Evolutionary conservation across 2,113 vertebrate genomes (phyloP), one percentile per base, ranked within the genome.

Genomic region (Colistium nudipinnis): DNA sequence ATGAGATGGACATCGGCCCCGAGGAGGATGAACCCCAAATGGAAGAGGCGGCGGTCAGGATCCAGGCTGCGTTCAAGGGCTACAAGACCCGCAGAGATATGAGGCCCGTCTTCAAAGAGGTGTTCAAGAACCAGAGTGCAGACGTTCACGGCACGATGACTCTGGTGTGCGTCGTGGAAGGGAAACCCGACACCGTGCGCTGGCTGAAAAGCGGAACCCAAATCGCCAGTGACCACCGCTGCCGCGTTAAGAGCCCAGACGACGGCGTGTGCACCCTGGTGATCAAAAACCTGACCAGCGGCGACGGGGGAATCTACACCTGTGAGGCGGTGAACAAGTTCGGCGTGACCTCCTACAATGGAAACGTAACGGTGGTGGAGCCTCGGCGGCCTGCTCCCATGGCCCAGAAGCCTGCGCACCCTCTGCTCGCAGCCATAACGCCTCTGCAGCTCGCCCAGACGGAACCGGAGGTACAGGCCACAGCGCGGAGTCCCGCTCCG

Each of bases 41-140:
- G 69, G 89, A 90, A 60, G 93, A 94, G 27, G 95, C 96, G 0
- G 96, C 95, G 0, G 88, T 96, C 64, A 98, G 96, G 87, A 98
- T 98, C 74, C 97, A 98, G 85, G 96, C 96, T 0, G 96, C 95
- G 5, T 98, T 99, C 78, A 97, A 98, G 80, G 95, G 96, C 36
- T 98, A 95, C 70, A 96, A 96, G 88, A 90, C 94, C 6, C 92
- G 95, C 17, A 98, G 94, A 79, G 95, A 95, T 66, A 95, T 98
- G 85, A 94, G 92, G 10, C 97, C 96, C 0, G 67, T 91, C 9
- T 96, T 98, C 47, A 91, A 86, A 0, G 92, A 94, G 60, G 94
- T 94, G 0, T 98, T 98, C 67, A 94, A 93, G 71, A 95, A 96
- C 73, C 94, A 94, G 14, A 90, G 73, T 1, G 93, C 90, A 4